Base-by-base conservation (phyloP, 2,888 invertebrate genomes). In the Parascotia fuliginaria region DNA sequence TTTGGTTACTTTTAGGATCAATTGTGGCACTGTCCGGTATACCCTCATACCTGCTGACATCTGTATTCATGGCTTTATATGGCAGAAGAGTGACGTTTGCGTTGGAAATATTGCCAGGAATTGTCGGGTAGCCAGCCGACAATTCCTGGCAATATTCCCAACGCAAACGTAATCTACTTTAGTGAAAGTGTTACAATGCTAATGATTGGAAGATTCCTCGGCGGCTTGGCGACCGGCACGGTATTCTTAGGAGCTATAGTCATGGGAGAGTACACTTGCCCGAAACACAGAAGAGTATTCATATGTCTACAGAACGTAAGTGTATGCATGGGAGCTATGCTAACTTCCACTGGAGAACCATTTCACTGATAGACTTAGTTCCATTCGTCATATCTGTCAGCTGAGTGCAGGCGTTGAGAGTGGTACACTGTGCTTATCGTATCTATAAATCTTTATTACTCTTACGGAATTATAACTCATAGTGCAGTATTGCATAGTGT, bases 251-350 rank as follows among this genome's bases (percentile, higher is more conserved):
- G 83, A 43, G 81, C 83, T 0, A 71, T 87, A 0, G 71, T 81
- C 1, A 79, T 88, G 0, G 85, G 86, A 36, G 88, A 88, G 57
- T 87, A 82, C 40, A 71, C 77, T 0, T 70, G 75, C n/a, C 87
- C 87, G 0, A 66, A 68, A 13, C 69, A 81, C 36, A 70, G 88
- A 54, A 85, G 85, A 15, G 75, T 81, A 27, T 87, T 83, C 15
- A 54, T 89, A 0, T 82, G 82, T 42, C 46, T 87, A 0, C 87
- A 86, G 49, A 83, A 82, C 0, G 73, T 82, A 0, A 59, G 75
- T 0, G 71, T 81, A 0, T 78, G 77, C 16, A n/a, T 85, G 0
- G 87, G 87, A 2, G 62, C 70, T 2, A 73, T 75, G 53, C 2
- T 73, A 0, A 64, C 27, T 61, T 64, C 1, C 45, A 74, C 3